Percentiles rank a stretch among this genome's conserved stretches.
Evolutionary conservation across 2,113 vertebrate species (phyloP).

Genomic region (Etia nguti): DNA sequence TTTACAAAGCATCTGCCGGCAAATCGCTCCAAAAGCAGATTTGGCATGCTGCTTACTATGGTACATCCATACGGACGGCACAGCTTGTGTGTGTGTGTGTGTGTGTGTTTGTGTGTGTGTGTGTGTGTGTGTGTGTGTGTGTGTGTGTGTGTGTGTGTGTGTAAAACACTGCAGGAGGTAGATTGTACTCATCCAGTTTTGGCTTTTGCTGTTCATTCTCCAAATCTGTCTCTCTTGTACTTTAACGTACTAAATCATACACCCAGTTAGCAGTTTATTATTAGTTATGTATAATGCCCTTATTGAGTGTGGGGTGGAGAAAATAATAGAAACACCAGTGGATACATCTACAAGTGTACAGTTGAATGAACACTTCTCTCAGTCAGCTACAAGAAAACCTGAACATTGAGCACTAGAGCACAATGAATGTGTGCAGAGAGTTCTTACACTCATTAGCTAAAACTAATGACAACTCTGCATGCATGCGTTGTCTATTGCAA

Average conservation of each 20-base stretch:
- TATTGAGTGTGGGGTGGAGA: not conserved
- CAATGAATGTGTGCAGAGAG: not conserved
- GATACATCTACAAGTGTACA: not conserved
- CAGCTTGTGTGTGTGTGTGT: not conserved
- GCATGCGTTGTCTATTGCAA: not conserved
- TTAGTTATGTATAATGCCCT: not conserved
- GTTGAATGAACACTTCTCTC: not conserved
- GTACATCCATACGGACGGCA: not conserved
- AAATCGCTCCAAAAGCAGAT: constrained; percentile 30
- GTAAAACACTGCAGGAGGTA: not conserved
- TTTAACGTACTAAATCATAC: not conserved
- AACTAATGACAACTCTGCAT: not conserved
- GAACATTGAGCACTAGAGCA: not conserved
- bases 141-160: not conserved
- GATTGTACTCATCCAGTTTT: not conserved
- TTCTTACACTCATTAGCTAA: not conserved
- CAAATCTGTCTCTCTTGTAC: not conserved
- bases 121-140: not conserved
- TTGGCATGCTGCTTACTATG: not conserved
- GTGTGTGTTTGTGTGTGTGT: not conserved
- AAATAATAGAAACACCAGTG: not conserved
- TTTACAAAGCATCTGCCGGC: constrained; percentile 17
- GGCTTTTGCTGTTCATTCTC: not conserved
- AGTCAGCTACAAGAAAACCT: not conserved
- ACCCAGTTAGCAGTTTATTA: not conserved